Base-by-base conservation (phyloP, 2,113 vertebrate species). In the Apteryx mantelli region DNA sequence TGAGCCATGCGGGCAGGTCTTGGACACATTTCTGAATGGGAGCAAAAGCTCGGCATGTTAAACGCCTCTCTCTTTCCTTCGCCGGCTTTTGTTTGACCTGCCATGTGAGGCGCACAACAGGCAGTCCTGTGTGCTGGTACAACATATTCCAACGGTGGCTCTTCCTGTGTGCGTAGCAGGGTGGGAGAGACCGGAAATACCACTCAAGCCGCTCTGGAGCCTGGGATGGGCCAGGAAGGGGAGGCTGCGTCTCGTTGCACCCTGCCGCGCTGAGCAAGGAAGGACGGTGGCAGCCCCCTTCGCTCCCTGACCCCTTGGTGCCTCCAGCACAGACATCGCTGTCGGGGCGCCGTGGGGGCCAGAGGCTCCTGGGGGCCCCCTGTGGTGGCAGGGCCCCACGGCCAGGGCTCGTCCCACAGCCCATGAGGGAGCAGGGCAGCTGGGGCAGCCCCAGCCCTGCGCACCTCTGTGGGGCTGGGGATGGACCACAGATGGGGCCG, bases 231-330 rank as follows among this genome's bases (percentile, higher is more conserved):
- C 28, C 17, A 13, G 21, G 15, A 89, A 64, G 0, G 3, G 74
- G 14, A 0, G 0, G 60, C 48, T 32, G 50, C 1, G 0, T 71
- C 16, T 28, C 30, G 66, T 38, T 42, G 38, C 0, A 0, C 22
- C 38, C 58, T 64, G 34, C 26, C n/a, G 30, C 0, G 0, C 2
- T 0, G 69, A 68, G 65, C 65, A 28, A 21, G 13, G 55, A 30
- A 58, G 28, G 28, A 58, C 26, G 7, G 55, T 58, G 55, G 55
- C 20, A 28, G 55, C 55, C 24, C 15, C 28, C 55, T 58, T 58
- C 28, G 8, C 16, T 58, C 55, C 26, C 55, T 28, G 28, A 32
- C 55, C 55, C 28, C 17, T 58, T 5, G 15, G 16, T 32, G 28
- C 28, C 15, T 32, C 28, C 55, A 17, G 32, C 28, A 58, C 20